Base-by-base conservation (phyloP, 2,797 vertebrate species). In the Fringilla coelebs region DNA sequence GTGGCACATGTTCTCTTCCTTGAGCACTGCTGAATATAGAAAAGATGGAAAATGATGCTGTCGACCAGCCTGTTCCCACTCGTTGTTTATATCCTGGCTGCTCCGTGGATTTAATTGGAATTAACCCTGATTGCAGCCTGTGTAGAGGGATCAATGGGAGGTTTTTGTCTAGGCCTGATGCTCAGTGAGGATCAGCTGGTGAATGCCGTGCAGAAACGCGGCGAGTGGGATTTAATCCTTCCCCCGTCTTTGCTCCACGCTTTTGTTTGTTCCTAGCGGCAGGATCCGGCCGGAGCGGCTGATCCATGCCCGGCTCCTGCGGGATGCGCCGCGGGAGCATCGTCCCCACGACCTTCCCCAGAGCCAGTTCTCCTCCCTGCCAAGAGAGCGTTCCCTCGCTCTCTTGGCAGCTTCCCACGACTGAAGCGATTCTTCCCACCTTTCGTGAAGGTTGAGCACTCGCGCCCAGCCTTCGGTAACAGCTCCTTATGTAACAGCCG, bases 111-210 rank as follows among this genome's bases (percentile, higher is more conserved):
- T 95, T 90, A 87, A 85, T 57, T 85, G 88, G 85, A 90, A 89
- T 94, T 93, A 94, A 75, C 74, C 65, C 48, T 13, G 77, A 82
- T 96, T 94, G 88, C 80, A 89, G 88, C 48, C 75, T n/a, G 29
- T 17, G 24, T 58, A 9, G 66, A 32, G 91, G 62, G 78, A 52
- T 87, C 85, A 68, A 6, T 55, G 79, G 49, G 84, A 92, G 52
- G 41, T 55, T 85, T 81, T 88, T 94, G 82, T 85, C 43, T 46
- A 25, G 67, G 84, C 61, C 57, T 17, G 90, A 29, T 75, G 25
- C 34, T 60, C 57, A 36, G 46, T 38, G 68, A 52, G 73, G 73
- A 81, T 92, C 91, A 91, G 76, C 85, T 67, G 65, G n/a, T 45
- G 85, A 60, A 22, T 19, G 77, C 71, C 83, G 63, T 49, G 46